Base-by-base conservation (phyloP, 2,888 invertebrate genomes). In the Coronaproctus castanopsis region DNA sequence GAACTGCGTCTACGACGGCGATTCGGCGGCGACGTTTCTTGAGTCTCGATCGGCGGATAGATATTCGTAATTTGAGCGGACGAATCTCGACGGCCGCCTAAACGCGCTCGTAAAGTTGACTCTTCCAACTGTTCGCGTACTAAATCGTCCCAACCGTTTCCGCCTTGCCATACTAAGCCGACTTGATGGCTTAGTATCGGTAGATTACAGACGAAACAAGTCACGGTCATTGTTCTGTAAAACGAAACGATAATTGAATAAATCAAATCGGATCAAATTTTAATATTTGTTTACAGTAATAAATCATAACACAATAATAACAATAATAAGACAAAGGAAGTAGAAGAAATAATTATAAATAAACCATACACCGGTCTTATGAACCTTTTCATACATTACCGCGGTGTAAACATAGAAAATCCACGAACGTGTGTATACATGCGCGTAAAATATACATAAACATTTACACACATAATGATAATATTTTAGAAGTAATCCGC, bases 141-240 rank as follows among this genome's bases (percentile, higher is more conserved):
- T 67, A 90, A 77, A 73, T 91, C 90, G 82, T 91, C 90, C 87
- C 90, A 90, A 67, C 90, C 90, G 73, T 90, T 91, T 71, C 88
- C 89, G 57, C 90, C 90, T 70, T 88, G 87, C 90, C 91, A 91
- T 71, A 89, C 85, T 73, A 91, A 76, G 55, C 89, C 90, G 70
- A 90, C 89, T 80, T 92, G 92, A 75, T 92, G 90, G 65, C 87
- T 89, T 73, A 91, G 80, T 72, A 92, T 91, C 68, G 92, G 91
- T 71, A 91, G 80, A 76, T 92, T 91, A 85, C 92, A 92, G 69
- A 92, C 90, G 78, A 92, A 92, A 77, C 92, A 92, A 77, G 89
- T 84, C 73, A 89, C 85, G 71, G 88, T 86, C 88, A 89, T 88
- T 72, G 85, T 88, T 83, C 89, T 89, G 82, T 49, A 67, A 10